phyloP scores from a whole-genome alignment of 2,113 vertebrate genomes.

The Pseudopodoces humilis region DNA sequence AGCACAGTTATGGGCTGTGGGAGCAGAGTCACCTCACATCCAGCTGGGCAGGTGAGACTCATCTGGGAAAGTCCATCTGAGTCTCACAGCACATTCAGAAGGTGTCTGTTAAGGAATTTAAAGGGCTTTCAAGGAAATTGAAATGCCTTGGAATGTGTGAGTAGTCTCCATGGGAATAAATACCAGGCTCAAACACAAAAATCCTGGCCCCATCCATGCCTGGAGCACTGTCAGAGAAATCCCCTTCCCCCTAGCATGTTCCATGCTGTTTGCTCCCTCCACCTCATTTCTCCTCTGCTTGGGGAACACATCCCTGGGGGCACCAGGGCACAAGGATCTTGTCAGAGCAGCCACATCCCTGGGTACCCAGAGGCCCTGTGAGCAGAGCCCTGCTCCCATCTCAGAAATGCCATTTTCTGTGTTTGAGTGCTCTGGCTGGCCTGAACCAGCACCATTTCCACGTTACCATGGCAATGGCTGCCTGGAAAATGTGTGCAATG shows the following conservation, averaged over 20 bases:
- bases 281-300: not conserved
- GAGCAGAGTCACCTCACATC: not conserved
- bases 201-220: not conserved
- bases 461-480: constrained; percentile 26
- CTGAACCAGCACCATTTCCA: not conserved
- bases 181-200: not conserved
- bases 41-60: not conserved
- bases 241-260: not conserved
- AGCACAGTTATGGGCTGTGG: not conserved
- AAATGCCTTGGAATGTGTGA: not conserved
- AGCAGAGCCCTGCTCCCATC: not conserved
- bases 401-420: not conserved
- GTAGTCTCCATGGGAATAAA: not conserved
- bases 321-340: rapidly evolving
- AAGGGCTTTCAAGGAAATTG: not conserved
- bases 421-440: not conserved
- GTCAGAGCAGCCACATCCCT: rapidly evolving
- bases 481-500: not conserved
- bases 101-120: not conserved
- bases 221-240: not conserved
- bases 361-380: rapidly evolving
- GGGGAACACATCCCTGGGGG: not conserved
- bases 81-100: not conserved
- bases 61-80: not conserved
- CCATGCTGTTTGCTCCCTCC: not conserved